Evolutionary conservation across 2,113 vertebrate genomes (phyloP).

Genomic region (Ageneiosus marmoratus): DNA sequence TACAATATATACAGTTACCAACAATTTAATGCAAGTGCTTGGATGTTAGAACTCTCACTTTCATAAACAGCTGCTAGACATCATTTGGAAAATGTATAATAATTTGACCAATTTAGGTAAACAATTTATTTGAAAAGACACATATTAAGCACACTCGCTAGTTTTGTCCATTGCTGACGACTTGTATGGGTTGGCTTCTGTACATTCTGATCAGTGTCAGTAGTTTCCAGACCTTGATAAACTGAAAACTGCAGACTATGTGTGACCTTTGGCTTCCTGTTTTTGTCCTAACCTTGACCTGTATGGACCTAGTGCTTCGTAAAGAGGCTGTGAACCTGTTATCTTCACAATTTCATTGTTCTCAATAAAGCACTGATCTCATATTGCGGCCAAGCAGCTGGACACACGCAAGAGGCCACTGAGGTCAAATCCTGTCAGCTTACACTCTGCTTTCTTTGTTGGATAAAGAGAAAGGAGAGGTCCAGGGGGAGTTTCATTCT

Average conservation of each 20-base stretch:
- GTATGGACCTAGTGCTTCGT: constrained; percentile 59
- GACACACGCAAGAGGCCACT: constrained; percentile 59
- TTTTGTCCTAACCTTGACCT: constrained; percentile 72
- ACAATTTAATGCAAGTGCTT: background rate
- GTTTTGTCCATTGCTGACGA: background rate
- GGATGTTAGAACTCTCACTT: background rate
- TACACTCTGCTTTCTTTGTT: constrained; percentile 66
- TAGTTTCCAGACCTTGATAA: background rate
- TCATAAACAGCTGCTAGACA: background rate
- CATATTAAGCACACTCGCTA: background rate
- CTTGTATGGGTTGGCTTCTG: background rate
- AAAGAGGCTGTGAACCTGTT: constrained; percentile 65
- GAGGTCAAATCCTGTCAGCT: constrained; percentile 66
- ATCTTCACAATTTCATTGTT: constrained; percentile 44
- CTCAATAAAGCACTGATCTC: constrained; percentile 66
- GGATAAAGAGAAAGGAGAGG: constrained; percentile 56
- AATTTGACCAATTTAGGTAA: background rate
- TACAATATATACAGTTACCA: background rate
- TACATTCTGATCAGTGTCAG: background rate
- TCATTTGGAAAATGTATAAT: background rate
- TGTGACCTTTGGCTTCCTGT: constrained; percentile 67
- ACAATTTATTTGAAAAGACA: background rate
- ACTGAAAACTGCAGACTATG: constrained; percentile 47
- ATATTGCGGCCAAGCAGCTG: constrained; percentile 68
- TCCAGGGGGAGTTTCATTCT: constrained; percentile 59